Evolutionary conservation across 2,113 vertebrate species (phyloP).

Genomic region (Cinclus cinclus): DNA sequence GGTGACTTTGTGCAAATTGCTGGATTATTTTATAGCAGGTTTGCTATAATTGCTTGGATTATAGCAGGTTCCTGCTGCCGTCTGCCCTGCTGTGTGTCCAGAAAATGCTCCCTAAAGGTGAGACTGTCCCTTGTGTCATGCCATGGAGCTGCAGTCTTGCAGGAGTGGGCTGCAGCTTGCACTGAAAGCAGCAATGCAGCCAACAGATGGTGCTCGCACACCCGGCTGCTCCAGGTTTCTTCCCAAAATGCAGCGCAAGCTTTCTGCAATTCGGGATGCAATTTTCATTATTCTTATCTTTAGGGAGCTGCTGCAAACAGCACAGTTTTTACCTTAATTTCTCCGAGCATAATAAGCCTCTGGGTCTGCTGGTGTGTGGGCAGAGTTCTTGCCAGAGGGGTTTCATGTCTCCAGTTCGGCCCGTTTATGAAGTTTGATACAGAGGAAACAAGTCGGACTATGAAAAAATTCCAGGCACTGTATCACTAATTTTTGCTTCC

Average conservation of each 20-base stretch:
- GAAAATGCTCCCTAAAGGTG: neutral
- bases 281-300: neutral
- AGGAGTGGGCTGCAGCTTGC: neutral
- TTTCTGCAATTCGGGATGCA: neutral
- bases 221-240: neutral
- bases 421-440: neutral
- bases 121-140: accelerated
- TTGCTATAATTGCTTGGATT: too few species aligned
- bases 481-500: neutral
- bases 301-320: neutral
- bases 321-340: neutral
- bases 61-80: accelerated
- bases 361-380: neutral
- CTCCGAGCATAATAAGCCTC: neutral
- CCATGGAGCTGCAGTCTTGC: accelerated
- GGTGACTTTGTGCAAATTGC: neutral
- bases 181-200: neutral
- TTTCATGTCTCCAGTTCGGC: neutral
- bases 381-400: neutral
- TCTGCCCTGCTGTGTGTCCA: neutral
- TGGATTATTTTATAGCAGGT: neutral
- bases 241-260: neutral
- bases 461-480: neutral
- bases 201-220: constrained; percentile 54
- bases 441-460: neutral